These are phyloP conservation scores for Xenus cinereus DNA, from an alignment of 2,113 vertebrate genomes.

Conservation along the genomic window DNA sequence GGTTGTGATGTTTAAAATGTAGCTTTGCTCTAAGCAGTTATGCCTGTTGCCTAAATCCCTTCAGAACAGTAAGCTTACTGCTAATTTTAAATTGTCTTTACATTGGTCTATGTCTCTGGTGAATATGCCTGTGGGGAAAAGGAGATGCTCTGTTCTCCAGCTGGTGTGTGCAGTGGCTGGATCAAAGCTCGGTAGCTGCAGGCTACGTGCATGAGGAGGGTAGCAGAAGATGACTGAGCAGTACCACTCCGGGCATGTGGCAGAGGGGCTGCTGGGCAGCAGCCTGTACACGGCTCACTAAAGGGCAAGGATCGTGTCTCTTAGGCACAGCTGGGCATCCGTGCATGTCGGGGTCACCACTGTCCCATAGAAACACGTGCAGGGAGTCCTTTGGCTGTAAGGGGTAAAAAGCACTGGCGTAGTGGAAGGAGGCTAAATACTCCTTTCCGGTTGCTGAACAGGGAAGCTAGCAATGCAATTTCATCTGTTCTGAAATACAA, in stretches of 20 bases:
- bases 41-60: not conserved
- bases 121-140: not conserved
- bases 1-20: not conserved
- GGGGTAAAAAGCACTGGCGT: not conserved
- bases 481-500: not conserved
- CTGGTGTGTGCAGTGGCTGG: not conserved
- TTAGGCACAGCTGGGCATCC: fast-evolving
- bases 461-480: not conserved
- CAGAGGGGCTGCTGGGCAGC: not conserved
- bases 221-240: not conserved
- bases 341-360: fast-evolving
- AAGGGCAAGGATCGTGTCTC: not conserved
- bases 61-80: not conserved
- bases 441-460: not conserved
- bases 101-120: not conserved
- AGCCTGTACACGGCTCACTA: not conserved
- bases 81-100: not conserved
- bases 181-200: not conserved
- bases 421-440: not conserved
- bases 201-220: not conserved
- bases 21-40: not conserved
- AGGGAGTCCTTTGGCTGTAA: not conserved
- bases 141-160: not conserved
- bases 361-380: not conserved
- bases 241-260: not conserved